Evolutionary conservation across 2,888 invertebrate genomes (phyloP).

Genomic region (Spodoptera exigua): DNA sequence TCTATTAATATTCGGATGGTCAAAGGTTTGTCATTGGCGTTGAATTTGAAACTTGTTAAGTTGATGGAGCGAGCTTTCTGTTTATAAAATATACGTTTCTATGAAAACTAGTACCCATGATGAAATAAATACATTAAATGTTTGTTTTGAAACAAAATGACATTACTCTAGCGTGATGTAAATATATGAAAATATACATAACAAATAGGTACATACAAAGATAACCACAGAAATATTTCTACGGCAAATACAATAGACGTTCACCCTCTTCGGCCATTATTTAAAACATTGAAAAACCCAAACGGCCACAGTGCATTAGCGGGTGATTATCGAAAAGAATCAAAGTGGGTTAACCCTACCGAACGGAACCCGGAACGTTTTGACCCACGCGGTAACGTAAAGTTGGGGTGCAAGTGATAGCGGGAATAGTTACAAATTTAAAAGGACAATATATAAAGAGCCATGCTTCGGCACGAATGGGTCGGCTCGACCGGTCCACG

Average conservation of each 20-base stretch:
- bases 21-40: constrained; percentile 47
- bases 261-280: constrained; percentile 59
- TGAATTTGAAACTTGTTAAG: constrained; percentile 29
- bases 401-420: constrained; percentile 48
- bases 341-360: constrained; percentile 79
- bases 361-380: constrained; percentile 63
- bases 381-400: constrained; percentile 63
- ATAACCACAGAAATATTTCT: constrained; percentile 37
- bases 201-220: constrained; percentile 6
- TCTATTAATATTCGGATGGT: constrained; percentile 54
- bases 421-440: constrained; percentile 26
- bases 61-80: constrained; percentile 6
- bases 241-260: constrained; percentile 53
- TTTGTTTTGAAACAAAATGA: no score
- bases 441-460: no score
- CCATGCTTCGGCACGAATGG: no score
- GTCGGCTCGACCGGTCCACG: no score
- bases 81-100: not conserved
- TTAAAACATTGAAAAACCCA: constrained; percentile 58
- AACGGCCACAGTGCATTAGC: constrained; percentile 76
- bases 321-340: constrained; percentile 85
- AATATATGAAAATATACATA: not conserved
- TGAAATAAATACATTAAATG: no score
- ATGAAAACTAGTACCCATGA: no score
- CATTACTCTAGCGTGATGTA: no score